A percentile compares a stretch with the other conserved stretches of the same genome.
Evolutionary conservation across 2,888 invertebrate genomes (phyloP).

Genomic region (Mythimna vitellina): DNA sequence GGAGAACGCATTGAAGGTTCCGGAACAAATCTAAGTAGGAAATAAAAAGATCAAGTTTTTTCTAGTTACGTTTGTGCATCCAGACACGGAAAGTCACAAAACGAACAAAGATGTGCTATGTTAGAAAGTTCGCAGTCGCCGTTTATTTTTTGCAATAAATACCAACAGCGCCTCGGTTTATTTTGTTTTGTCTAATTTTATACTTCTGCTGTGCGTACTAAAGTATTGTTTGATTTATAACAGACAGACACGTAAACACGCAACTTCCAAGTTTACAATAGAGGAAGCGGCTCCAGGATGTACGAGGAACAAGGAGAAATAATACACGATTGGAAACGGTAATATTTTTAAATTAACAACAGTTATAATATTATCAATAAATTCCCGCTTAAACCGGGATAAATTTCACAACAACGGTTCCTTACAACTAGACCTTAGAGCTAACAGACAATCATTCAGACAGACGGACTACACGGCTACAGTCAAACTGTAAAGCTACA

Average conservation of each 20-base stretch:
- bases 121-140: slow-evolving; percentile 64
- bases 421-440: slow-evolving; percentile 65
- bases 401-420: slow-evolving; percentile 68
- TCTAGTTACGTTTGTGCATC: slow-evolving; percentile 42
- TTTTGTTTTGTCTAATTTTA: slow-evolving; percentile 48
- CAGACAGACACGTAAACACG: slow-evolving; percentile 27
- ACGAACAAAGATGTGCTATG: slow-evolving; percentile 61
- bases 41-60: slow-evolving; percentile 28
- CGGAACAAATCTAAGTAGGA: slow-evolving; percentile 45
- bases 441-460: slow-evolving; percentile 49
- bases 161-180: slow-evolving; percentile 31
- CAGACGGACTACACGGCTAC: slow-evolving; percentile 39
- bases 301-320: slow-evolving; percentile 27
- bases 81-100: slow-evolving; percentile 60
- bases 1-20: slow-evolving; percentile 42
- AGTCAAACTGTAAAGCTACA: slow-evolving; percentile 58
- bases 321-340: slow-evolving; percentile 34
- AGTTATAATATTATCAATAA: slow-evolving; percentile 68
- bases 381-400: slow-evolving; percentile 67
- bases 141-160: slow-evolving; percentile 55
- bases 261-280: slow-evolving; percentile 1
- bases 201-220: slow-evolving; percentile 26
- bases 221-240: slow-evolving; percentile 26
- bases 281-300: not conserved
- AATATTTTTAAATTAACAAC: slow-evolving; percentile 68